Conservation (phyloP, 2,888 invertebrate species). For the Ophioninae sp. region DNA sequence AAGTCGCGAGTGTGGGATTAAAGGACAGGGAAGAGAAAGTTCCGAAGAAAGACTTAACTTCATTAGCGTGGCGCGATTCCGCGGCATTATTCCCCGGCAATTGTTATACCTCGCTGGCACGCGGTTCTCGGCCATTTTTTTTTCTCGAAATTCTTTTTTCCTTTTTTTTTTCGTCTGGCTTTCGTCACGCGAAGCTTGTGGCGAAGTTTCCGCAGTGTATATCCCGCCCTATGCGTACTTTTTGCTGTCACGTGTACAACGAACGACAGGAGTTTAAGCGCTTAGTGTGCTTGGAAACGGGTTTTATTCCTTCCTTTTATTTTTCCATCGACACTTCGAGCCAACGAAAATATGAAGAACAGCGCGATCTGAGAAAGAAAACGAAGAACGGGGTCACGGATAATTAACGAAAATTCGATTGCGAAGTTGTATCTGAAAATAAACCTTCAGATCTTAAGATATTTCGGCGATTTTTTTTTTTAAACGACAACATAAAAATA, state of each 20-base stretch:
- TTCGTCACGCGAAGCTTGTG: slow-evolving; percentile 40
- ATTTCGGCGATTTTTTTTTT: background rate
- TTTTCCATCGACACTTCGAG: background rate
- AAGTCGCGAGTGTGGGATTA: slow-evolving; percentile 12
- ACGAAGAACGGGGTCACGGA: background rate
- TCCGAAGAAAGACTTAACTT: slow-evolving; percentile 64
- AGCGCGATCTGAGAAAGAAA: background rate
- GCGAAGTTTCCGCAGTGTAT: slow-evolving; percentile 24
- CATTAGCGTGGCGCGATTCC: slow-evolving; percentile 68
- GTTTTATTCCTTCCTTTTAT: background rate
- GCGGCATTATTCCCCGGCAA: slow-evolving; percentile 65
- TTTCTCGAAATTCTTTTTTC: slow-evolving; percentile 11
- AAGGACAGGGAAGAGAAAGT: slow-evolving; percentile 21
- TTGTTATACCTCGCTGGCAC: slow-evolving; percentile 63
- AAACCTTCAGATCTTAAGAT: background rate
- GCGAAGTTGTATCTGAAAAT: too few species aligned
- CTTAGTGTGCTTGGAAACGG: background rate
- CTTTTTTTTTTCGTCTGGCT: slow-evolving; percentile 40
- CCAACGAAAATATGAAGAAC: background rate
- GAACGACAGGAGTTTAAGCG: background rate
- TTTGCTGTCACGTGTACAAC: background rate
- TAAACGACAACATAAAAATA: background rate
- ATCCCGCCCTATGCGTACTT: background rate
- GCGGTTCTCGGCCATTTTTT: slow-evolving; percentile 16
- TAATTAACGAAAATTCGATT: background rate